Percentiles rank a stretch among this genome's conserved stretches.
Conservation (phyloP, 2,888 invertebrate genomes). For the Acholoe squamosa region DNA sequence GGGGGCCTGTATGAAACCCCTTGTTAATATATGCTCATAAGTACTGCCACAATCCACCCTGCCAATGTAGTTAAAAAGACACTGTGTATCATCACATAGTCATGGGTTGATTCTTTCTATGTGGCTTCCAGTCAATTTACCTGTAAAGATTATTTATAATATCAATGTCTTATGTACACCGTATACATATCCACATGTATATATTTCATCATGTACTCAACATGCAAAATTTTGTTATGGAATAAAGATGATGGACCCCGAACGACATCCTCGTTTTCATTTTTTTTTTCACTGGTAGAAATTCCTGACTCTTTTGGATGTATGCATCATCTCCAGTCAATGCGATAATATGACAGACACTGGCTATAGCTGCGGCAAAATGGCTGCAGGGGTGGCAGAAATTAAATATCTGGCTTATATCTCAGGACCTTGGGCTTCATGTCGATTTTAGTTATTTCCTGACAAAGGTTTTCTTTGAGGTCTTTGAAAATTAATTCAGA, state of each 20-base stretch:
- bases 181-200: slow-evolving; percentile 61
- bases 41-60: slow-evolving; percentile 28
- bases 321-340: too few relatives aligned
- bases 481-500: too few relatives aligned
- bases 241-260: slow-evolving; percentile 51
- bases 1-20: neutral
- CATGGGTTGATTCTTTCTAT: slow-evolving; percentile 55
- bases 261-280: neutral
- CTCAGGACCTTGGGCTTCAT: too few relatives aligned
- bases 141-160: slow-evolving; percentile 44
- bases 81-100: slow-evolving; percentile 10
- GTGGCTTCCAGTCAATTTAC: slow-evolving; percentile 58
- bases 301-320: too few relatives aligned
- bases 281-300: too few relatives aligned
- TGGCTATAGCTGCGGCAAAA: too few relatives aligned
- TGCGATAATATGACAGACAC: too few relatives aligned
- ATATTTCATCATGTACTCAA: slow-evolving; percentile 60
- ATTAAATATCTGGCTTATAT: too few relatives aligned
- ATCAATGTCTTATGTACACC: slow-evolving; percentile 26
- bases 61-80: slow-evolving; percentile 40
- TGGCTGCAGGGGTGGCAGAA: too few relatives aligned
- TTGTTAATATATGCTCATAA: neutral
- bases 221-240: slow-evolving; percentile 59
- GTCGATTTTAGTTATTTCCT: too few relatives aligned
- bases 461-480: too few relatives aligned